Evolutionary conservation across 2,888 invertebrate species (phyloP), one percentile per base, ranked within the genome.

Genomic region (Trichopria drosophilae): DNA sequence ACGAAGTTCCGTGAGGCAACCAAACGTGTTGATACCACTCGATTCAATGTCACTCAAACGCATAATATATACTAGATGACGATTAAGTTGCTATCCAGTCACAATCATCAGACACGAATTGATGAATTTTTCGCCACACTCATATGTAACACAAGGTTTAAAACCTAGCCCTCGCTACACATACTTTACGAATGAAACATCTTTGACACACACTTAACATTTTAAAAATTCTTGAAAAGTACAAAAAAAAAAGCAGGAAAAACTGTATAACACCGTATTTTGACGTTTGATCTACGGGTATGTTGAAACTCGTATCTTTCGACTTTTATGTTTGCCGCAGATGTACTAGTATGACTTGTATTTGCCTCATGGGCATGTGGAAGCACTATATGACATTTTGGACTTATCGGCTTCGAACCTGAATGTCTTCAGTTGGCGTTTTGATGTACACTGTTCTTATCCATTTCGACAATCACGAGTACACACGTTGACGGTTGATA

Each of bases 11-110:
- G 55, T 55, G 20, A 49, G 42, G 6, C 44, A 40, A 46, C 52
- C 49, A 55, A 58, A 58, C 20, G 12, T 36, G 16, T 58, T 50
- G 9, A 55, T 51, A 24, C 58, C 48, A 22, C 13, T 23, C 28
- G 43, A 39, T 37, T 53, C 58, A 51, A 53, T 39, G 18, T 53
- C 53, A 46, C 55, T 28, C 39, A 56, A 51, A 32, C 55, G 43
- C 53, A 58, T 54, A 18, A 56, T 45, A 40, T 26, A 57, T 23
- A 54, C 46, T 32, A 57, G 19, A 34, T 56, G 54, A 44, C 58
- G 50, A 50, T 60, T 57, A 16, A 60, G 41, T 55, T 60, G 58
- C 26, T 55, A 60, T 16, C 43, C 58, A 41, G 41, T 55, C n/a
- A n/a, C 10, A 24, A 60, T 57, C 23, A 51, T 24, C 5, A 41